Evolutionary conservation across 2,113 vertebrate genomes (phyloP), one percentile per base, ranked within the genome.

Genomic region (Gymnorhina tibicen): DNA sequence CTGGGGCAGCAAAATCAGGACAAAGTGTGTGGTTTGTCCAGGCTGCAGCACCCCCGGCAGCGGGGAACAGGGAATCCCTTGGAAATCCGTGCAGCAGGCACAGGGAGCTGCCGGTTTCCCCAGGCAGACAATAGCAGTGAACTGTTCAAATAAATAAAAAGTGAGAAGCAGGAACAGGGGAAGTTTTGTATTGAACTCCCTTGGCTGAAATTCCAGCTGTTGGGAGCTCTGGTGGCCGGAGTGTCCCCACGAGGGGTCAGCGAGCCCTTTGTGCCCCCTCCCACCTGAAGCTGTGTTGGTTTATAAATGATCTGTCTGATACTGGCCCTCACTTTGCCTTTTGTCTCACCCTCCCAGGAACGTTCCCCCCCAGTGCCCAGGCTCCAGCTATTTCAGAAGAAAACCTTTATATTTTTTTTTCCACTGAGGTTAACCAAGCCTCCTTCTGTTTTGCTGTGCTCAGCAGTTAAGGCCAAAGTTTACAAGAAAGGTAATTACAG

Each of bases 401-500:
- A 76, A 94, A 85, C 17, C 58, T 66, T 69, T 67, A 3, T 50
- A 59, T 73, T 68, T 62, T 62, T 42, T 85, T 74, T 85, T 64
- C 88, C 50, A 10, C 76, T 79, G 91, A 94, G 92, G 85, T 83
- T 95, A 96, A 93, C 88, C 91, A 66, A 44, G 18, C 70, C 73
- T 94, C 85, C 19, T 84, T 3, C 47, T 86, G 22, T 85, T 96
- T 75, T 86, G 94, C 82, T 62, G 78, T 30, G 74, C 82, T 91
- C 92, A 91, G 78, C 83, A 89, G 59, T 84, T 93, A 90, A 85
- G 94, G 77, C 87, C 69, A 83, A 91, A 91, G 86, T 94, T 94
- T 95, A 33, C 92, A 96, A 92, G 58, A 95, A 87, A 92, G 76
- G 85, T 91, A 92, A 93, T 94, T 88, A 59, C 78, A 82, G 76